Evolutionary conservation across 35 echinoderm and acorn worm genomes (phyloP), one percentile per base, ranked within the genome.

Genomic region (Heliocidaris erythrogramma): DNA sequence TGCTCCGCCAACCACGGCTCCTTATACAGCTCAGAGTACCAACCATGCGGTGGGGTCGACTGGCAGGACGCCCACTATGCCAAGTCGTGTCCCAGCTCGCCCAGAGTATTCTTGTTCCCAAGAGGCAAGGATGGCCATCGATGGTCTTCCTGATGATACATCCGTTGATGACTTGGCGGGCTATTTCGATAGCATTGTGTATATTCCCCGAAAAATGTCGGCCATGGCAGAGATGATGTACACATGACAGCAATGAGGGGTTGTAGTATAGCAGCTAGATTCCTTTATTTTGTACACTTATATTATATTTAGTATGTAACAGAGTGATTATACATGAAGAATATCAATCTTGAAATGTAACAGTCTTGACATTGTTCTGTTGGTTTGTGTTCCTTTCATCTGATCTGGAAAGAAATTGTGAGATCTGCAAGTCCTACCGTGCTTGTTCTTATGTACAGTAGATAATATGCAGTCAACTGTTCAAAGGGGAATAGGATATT

Each of bases 161-260:
- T 97, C 97, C 0, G 97, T 97, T 21, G 98, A 99, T 42, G 98
- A 99, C 30, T 91, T 99, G 24, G 98, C 98, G 30, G 98, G 98
- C 9, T 99, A 99, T 91, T 99, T 99, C 97, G 98, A 99, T 35
- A 97, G 97, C 90, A 61, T 99, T 32, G 97, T 99, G 7, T 96
- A 99, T 90, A 99, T 99, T 85, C 98, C 98, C 9, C 96, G 97
- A 69, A 99, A 99, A 60, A 99, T 99, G 98, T 99, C 98, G 4
- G 92, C 93, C 13, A 99, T 99, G 98, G 98, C 98, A 30, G 98
- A 99, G 93, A 99, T 99, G 98, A 99, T 99, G 98, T 99, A 99
- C 30, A 99, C 98, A 93, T 99, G 91, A 92, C 91, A 89, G 31
- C 87, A 32, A 31, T 42, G 30, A 47, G 21, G 11, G 27, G 65